A percentile compares a stretch with the other conserved stretches of the same genome.
Evolutionary conservation across 2,888 invertebrate species (phyloP).

Genomic region (Lomographa bimaculata): DNA sequence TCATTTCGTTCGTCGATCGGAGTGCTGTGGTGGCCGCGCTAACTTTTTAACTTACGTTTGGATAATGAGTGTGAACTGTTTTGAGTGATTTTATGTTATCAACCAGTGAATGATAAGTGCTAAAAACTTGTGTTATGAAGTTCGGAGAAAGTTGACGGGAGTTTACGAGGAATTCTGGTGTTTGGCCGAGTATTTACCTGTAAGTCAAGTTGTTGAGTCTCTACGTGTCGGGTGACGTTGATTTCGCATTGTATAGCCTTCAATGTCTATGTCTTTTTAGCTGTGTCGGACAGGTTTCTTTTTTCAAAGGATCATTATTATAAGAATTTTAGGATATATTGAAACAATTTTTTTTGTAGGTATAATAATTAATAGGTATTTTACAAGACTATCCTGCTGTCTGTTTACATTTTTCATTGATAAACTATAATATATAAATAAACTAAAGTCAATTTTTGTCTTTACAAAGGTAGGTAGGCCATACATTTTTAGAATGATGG

Average conservation of each 20-base stretch:
- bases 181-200: slow-evolving; percentile 65
- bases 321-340: no score
- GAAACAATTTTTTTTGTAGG: no score
- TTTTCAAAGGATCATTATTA: no score
- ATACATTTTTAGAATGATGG: slow-evolving; percentile 1
- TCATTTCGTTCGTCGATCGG: slow-evolving; percentile 68
- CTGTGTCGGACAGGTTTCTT: slow-evolving; percentile 4
- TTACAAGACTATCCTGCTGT: no score
- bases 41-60: slow-evolving; percentile 49
- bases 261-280: slow-evolving; percentile 23
- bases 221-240: slow-evolving; percentile 76
- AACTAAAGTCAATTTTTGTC: no score
- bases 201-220: slow-evolving; percentile 64
- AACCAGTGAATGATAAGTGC: slow-evolving; percentile 68
- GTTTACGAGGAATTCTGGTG: slow-evolving; percentile 65
- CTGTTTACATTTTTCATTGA: no score
- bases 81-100: slow-evolving; percentile 61
- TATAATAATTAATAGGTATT: no score
- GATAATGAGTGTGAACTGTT: slow-evolving; percentile 76
- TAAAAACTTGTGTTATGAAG: slow-evolving; percentile 75
- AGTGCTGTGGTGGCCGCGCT: slow-evolving; percentile 54
- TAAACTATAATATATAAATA: no score
- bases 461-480: slow-evolving; percentile 15
- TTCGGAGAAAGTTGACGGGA: slow-evolving; percentile 73
- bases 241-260: slow-evolving; percentile 45